Conservation (phyloP, 2,113 vertebrate species). For the Addax nasomaculatus region DNA sequence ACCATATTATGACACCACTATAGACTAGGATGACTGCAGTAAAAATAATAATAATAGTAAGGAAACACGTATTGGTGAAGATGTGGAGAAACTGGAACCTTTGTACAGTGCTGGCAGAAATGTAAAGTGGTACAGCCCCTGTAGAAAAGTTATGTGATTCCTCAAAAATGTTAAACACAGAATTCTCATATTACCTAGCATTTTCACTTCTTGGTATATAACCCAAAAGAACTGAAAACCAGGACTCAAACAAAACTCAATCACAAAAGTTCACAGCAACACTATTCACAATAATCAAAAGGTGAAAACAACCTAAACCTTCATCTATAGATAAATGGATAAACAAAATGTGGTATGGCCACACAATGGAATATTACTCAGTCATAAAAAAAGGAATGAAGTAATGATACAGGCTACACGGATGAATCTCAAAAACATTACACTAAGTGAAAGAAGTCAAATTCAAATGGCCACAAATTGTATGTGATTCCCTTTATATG, state of each 20-base stretch:
- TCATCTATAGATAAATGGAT: neutral
- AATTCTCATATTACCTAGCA: neutral
- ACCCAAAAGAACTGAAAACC: neutral
- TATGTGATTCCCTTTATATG: neutral
- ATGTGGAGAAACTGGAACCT: neutral
- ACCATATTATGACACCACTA: neutral
- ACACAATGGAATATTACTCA: neutral
- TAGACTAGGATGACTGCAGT: neutral
- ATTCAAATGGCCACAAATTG: neutral
- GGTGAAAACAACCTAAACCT: neutral
- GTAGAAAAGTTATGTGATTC: neutral
- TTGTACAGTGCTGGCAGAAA: neutral
- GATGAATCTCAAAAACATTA: neutral
- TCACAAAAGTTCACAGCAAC: neutral
- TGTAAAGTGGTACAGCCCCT: neutral
- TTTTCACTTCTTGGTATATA: neutral
- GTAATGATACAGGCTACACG: neutral
- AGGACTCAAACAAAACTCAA: neutral
- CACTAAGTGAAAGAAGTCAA: neutral
- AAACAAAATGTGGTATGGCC: neutral
- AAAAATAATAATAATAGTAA: neutral
- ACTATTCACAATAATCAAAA: neutral
- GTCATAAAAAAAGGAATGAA: neutral
- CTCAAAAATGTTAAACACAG: slow-evolving; percentile 2
- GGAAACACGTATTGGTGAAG: neutral